Percentiles rank a stretch among this genome's conserved stretches.
These are phyloP conservation scores for Zingel zingel DNA, from an alignment of 2,113 vertebrate species.

Conservation along the genomic window DNA sequence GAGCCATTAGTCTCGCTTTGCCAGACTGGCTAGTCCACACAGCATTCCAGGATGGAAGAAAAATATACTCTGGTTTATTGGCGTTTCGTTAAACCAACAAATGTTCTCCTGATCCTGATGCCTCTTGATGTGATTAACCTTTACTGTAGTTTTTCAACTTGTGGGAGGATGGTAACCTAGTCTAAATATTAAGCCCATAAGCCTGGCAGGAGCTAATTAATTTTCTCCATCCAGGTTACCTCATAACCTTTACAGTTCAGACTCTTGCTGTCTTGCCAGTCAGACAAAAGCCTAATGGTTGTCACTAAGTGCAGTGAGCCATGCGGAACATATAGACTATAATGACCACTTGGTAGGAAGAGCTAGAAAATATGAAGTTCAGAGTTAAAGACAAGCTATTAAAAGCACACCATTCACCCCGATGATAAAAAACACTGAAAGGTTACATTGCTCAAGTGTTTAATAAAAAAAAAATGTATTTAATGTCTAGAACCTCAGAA, in stretches of 20 bases:
- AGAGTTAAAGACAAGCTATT: conserved; percentile 32
- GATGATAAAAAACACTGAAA: conserved; percentile 34
- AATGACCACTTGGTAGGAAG: conserved; percentile 42
- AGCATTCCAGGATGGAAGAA: too few species aligned
- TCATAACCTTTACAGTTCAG: conserved; percentile 57
- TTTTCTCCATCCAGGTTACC: conserved; percentile 25
- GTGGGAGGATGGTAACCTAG: conserved; percentile 41
- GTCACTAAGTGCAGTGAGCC: conserved; percentile 42
- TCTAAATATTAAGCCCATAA: conserved; percentile 50
- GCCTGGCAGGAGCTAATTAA: conserved; percentile 59
- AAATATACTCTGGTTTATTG: too few species aligned
- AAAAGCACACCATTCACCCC: conserved; percentile 30
- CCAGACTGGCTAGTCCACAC: too few species aligned
- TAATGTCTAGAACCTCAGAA: not conserved
- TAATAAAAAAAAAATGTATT: conserved; percentile 32
- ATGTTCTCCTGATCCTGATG: not conserved
- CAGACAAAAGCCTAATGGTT: conserved; percentile 30
- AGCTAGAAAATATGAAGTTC: conserved; percentile 27
- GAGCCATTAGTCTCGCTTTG: too few species aligned
- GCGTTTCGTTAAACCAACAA: too few species aligned
- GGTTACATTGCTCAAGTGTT: conserved; percentile 39
- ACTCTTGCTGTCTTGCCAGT: conserved; percentile 31
- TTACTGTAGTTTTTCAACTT: conserved; percentile 3
- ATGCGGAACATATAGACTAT: conserved; percentile 42
- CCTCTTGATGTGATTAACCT: conserved; percentile 28